Percentiles rank a stretch among this genome's conserved stretches.
Conservation (phyloP, 2,113 vertebrate species). For the Dasyornis broadbenti region DNA sequence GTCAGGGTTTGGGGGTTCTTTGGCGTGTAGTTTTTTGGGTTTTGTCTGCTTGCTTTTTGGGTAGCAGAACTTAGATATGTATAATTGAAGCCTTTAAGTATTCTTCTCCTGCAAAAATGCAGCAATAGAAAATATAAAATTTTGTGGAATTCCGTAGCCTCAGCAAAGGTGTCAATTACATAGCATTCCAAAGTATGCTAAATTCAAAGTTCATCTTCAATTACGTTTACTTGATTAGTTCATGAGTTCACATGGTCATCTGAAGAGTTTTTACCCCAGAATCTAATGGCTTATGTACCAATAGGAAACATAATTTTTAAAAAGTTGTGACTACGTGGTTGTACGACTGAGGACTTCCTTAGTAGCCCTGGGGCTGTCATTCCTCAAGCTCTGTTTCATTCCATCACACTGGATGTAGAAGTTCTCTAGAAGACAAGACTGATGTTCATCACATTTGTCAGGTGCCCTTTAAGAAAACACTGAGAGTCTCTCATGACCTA, state of each 20-base stretch:
- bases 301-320: not conserved
- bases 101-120: not conserved
- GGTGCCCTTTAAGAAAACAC: not conserved
- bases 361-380: too few relatives aligned
- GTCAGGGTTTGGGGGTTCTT: accelerated
- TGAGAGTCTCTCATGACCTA: not conserved
- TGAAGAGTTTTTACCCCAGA: not conserved
- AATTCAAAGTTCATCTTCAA: not conserved
- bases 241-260: not conserved
- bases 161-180: not conserved
- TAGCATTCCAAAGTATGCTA: not conserved
- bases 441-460: not conserved
- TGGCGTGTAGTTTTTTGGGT: too few relatives aligned
- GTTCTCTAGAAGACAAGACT: not conserved
- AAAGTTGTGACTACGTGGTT: accelerated
- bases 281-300: not conserved
- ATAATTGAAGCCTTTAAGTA: not conserved
- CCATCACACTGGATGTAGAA: not conserved
- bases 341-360: not conserved
- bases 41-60: not conserved
- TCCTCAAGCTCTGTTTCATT: not conserved
- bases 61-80: not conserved
- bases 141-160: not conserved
- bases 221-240: not conserved
- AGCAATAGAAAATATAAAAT: not conserved